Evolutionary conservation across 2,888 invertebrate genomes (phyloP).

Genomic region (Chloromyia formosa): DNA sequence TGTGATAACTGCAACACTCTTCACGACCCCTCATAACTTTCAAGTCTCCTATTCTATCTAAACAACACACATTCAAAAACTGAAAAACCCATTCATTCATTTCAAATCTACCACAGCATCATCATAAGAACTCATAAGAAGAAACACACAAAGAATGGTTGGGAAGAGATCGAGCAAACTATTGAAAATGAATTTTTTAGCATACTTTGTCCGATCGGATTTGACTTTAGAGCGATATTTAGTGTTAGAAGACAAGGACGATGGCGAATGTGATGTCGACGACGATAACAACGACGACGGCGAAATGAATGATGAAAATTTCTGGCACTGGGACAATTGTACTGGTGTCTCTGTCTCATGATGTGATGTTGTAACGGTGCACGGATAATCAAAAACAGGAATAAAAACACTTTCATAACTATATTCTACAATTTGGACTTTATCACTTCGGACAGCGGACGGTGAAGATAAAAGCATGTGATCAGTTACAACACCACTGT

Average conservation of each 20-base stretch:
- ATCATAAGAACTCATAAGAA: no score
- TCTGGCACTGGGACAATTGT: conserved; percentile 13
- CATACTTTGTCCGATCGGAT: conserved; percentile 63
- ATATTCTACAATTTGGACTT: background rate
- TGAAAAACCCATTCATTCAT: no score
- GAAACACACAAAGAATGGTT: no score
- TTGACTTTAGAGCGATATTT: conserved; percentile 59
- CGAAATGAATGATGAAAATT: conserved; percentile 37
- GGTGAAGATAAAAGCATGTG: background rate
- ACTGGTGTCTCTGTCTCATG: conserved; percentile 37
- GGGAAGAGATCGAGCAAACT: no score
- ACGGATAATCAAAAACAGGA: conserved; percentile 33
- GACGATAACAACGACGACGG: conserved; percentile 48
- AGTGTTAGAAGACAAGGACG: conserved; percentile 12
- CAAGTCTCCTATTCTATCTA: no score
- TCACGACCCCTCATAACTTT: no score
- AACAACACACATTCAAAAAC: no score
- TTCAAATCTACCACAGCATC: no score
- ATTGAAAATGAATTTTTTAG: conserved; percentile 27
- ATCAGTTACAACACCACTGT: background rate
- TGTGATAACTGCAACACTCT: no score
- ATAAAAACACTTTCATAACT: conserved; percentile 20
- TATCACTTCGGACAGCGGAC: background rate
- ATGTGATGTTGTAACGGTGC: conserved; percentile 44
- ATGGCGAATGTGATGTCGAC: conserved; percentile 48